Evolutionary conservation across 92 coral and sea anemone species (phyloP).

Genomic region (Scolanthus callimorphus): DNA sequence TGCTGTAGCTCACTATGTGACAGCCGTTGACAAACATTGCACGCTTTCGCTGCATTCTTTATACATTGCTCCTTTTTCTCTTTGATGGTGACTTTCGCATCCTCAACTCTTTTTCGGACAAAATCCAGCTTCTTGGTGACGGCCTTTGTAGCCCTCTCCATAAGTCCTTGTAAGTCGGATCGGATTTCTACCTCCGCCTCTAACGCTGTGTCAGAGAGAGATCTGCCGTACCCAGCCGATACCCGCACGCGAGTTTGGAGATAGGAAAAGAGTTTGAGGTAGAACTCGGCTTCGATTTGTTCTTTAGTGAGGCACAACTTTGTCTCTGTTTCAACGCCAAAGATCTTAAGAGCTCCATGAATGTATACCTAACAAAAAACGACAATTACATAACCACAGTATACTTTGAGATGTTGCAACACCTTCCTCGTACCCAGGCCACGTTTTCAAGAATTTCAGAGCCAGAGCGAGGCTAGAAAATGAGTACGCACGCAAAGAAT

Average conservation of each 20-base stretch:
- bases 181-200: conserved; percentile 31
- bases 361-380: conserved; percentile 25
- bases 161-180: conserved; percentile 39
- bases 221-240: conserved; percentile 40
- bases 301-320: conserved; percentile 47
- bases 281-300: conserved; percentile 48
- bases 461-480: no score
- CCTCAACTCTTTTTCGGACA: conserved; percentile 46
- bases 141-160: conserved; percentile 31
- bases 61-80: conserved; percentile 49
- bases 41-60: conserved; percentile 42
- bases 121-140: conserved; percentile 26
- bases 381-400: no score
- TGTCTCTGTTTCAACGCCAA: conserved; percentile 49
- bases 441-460: no score
- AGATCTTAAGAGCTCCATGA: conserved; percentile 55
- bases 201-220: conserved; percentile 36
- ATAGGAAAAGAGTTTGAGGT: conserved; percentile 40
- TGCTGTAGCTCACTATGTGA: conserved; percentile 30
- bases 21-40: conserved; percentile 36
- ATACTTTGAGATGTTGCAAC: no score
- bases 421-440: no score
- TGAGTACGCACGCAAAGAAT: no score
- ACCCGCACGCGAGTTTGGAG: conserved; percentile 35
- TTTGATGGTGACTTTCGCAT: conserved; percentile 17